A percentile compares a stretch with the other conserved stretches of the same genome.
phyloP scores from a whole-genome alignment of 2,797 vertebrate species.

The Phalanger gymnotis region DNA sequence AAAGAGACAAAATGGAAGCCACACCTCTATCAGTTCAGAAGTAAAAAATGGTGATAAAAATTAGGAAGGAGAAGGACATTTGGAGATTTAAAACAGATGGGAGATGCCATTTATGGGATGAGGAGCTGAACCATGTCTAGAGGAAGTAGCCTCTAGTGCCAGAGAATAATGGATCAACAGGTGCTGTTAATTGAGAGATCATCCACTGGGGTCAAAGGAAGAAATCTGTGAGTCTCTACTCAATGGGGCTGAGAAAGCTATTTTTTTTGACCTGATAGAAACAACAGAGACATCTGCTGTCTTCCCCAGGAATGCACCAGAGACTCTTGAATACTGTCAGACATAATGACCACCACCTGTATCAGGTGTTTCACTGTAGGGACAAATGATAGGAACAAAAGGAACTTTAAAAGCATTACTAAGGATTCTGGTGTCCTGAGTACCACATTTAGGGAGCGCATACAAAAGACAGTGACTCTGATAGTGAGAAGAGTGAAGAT shows the following conservation, averaged over 20 bases:
- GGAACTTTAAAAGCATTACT: not conserved
- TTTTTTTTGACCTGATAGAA: not conserved
- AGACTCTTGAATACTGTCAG: not conserved
- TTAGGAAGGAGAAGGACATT: not conserved
- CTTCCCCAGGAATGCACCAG: not conserved
- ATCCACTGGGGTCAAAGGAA: not conserved
- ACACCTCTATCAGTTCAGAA: not conserved
- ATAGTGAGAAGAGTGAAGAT: not conserved
- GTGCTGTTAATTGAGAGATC: not conserved
- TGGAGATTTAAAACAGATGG: not conserved
- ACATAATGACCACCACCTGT: not conserved
- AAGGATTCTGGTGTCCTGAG: not conserved
- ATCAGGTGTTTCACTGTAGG: not conserved
- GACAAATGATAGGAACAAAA: not conserved
- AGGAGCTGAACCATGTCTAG: not conserved
- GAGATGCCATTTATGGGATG: not conserved
- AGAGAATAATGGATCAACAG: not conserved
- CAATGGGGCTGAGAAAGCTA: not conserved
- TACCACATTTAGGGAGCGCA: not conserved
- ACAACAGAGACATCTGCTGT: not conserved
- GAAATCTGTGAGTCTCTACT: not conserved
- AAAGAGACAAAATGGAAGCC: not conserved
- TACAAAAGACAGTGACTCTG: not conserved
- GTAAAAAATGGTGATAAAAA: not conserved
- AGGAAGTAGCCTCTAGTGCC: not conserved